Evolutionary conservation across 2,113 vertebrate genomes (phyloP).

Genomic region (Paramormyrops kingsleyae): DNA sequence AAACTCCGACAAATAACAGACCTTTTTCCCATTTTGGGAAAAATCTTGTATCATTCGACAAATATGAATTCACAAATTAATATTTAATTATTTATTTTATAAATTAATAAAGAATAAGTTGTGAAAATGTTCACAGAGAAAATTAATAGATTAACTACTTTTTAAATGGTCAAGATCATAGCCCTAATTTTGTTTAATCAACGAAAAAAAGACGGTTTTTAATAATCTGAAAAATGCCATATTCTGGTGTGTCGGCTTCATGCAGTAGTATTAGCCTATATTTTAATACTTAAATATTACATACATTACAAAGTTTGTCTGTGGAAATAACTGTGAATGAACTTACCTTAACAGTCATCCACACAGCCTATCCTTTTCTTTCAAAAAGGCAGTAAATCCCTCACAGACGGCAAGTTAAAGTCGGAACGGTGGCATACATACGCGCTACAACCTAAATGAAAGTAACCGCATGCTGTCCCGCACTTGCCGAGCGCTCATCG

Average conservation of each 20-base stretch:
- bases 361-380: neutral
- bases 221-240: neutral
- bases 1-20: neutral
- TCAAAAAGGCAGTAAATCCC: neutral
- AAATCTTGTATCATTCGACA: neutral
- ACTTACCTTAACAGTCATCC: neutral
- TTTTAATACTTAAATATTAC: neutral
- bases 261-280: neutral
- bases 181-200: neutral
- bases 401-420: neutral
- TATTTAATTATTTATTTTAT: no score
- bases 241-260: neutral
- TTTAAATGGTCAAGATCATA: neutral
- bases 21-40: neutral
- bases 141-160: neutral
- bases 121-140: neutral
- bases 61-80: neutral
- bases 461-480: slow-evolving; percentile 26
- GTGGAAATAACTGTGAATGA: neutral
- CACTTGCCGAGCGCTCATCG: slow-evolving; percentile 44
- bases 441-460: slow-evolving; percentile 18
- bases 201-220: neutral
- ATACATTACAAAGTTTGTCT: neutral
- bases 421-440: slow-evolving; percentile 8
- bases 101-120: neutral